These are phyloP conservation scores for Cyprinella venusta DNA, from an alignment of 2,797 vertebrate species.

Conservation along the genomic window DNA sequence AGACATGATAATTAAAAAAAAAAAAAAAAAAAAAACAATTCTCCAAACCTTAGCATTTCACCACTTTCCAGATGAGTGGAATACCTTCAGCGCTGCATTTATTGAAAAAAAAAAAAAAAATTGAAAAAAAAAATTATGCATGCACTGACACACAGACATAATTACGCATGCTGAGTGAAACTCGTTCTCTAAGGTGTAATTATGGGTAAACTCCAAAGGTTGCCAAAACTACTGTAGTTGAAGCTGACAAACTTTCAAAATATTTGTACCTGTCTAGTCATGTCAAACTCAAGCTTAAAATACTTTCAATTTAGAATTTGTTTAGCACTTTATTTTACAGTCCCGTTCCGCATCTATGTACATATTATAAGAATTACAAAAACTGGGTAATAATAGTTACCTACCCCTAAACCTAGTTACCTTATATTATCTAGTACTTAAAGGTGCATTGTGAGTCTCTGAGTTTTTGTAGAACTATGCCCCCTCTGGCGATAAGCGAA, in stretches of 20 bases:
- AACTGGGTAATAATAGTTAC: not conserved
- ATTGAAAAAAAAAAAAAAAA: not conserved
- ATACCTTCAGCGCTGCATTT: conserved; percentile 33
- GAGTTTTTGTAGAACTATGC: no score
- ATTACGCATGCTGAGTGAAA: conserved; percentile 30
- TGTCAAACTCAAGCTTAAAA: not conserved
- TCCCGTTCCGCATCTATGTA: not conserved
- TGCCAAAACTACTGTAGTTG: not conserved
- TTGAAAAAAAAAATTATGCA: not conserved
- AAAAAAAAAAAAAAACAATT: not conserved
- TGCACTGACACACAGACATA: conserved; percentile 12
- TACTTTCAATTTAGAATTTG: not conserved
- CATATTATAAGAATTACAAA: not conserved
- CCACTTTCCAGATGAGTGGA: conserved; percentile 17
- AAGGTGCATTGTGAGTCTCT: no score
- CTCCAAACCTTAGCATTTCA: conserved; percentile 54
- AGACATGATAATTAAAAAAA: conserved; percentile 60
- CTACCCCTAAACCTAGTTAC: not conserved
- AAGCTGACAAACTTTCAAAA: not conserved
- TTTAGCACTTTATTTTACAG: not conserved
- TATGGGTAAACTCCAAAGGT: conserved; percentile 30
- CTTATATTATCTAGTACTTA: not conserved
- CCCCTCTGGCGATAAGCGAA: no score
- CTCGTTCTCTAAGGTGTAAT: conserved; percentile 38
- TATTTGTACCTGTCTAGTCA: not conserved